A percentile compares a stretch with the other conserved stretches of the same genome.
These are phyloP conservation scores for Melieria picta DNA, from an alignment of 2,888 invertebrate species.

Conservation along the genomic window DNA sequence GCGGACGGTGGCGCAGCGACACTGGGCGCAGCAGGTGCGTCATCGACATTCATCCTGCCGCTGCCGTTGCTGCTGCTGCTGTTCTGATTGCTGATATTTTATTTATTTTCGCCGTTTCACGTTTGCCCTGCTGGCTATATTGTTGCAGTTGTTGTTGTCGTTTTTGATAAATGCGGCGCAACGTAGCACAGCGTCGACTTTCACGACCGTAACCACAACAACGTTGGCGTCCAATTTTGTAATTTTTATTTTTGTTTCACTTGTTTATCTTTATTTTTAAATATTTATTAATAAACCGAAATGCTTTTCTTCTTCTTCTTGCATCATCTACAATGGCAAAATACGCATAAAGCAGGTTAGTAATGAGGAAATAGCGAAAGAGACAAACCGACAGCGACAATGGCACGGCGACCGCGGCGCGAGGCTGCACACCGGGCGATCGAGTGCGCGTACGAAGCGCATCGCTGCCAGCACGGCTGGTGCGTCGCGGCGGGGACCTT, in stretches of 20 bases:
- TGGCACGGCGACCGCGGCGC: too few species aligned
- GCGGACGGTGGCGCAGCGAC: background rate
- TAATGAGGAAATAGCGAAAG: too few species aligned
- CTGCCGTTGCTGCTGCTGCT: slow-evolving; percentile 1
- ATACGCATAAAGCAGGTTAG: background rate
- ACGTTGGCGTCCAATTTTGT: slow-evolving; percentile 5
- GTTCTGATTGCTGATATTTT: slow-evolving; percentile 6
- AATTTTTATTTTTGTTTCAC: slow-evolving; percentile 3
- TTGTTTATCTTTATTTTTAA: slow-evolving; percentile 6
- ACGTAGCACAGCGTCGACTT: background rate
- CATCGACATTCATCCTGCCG: background rate
- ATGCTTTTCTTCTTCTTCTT: too few species aligned
- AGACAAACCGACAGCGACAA: too few species aligned
- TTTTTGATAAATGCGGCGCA: background rate
- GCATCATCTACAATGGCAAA: background rate
- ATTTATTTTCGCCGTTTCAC: slow-evolving; percentile 7
- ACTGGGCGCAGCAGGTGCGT: background rate
- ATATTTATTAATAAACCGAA: background rate
- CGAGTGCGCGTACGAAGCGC: too few species aligned
- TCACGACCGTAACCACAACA: slow-evolving; percentile 7
- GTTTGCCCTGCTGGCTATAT: slow-evolving; percentile 1
- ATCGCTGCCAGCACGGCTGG: too few species aligned
- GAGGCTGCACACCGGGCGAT: too few species aligned
- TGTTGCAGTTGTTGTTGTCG: slow-evolving; percentile 16
- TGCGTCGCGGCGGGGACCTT: too few species aligned